Evolutionary conservation across 2,888 invertebrate species (phyloP), one percentile per base, ranked within the genome.

Genomic region (Pediacus dermestoides): DNA sequence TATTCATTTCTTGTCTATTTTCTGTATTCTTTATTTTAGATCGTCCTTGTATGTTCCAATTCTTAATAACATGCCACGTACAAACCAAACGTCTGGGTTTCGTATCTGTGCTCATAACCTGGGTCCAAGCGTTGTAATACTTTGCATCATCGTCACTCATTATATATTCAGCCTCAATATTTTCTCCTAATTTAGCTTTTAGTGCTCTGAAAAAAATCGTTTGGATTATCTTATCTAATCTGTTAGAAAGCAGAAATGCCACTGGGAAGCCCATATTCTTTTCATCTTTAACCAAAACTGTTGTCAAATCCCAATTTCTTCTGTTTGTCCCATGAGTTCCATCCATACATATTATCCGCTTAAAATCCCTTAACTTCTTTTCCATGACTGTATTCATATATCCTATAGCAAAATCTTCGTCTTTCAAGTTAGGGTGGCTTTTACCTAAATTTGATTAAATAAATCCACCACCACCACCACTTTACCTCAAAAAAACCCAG

Each of bases 121-220:
- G 37, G 1, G 35, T 16, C 41, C 38, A 48, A 15, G 35, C 44
- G 25, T 47, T 45, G 22, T 40, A 41, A 22, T 50, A 49, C 25
- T 51, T 49, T 9, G 38, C 23, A 33, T 47, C 50, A 11, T 50
- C 47, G 35, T 48, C 45, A 4, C 25, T 48, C 46, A 46, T 51
- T 12, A 51, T 35, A 32, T 46, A 48, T 11, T 45, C 34, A 4
- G 37, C 14, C 7, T 35, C 8, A 11, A 48, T 2, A 3, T 15
- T 32, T 16, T 30, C 31, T 18, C 31, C 25, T 16, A 46, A 18
- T 34, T 37, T 46, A 3, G 33, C 16, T 27, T 16, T 15, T n/a
- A 50, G 18, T n/a, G 44, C 48, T 4, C 23, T 12, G 16, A 43
- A 46, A 55, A 58, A 48, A 27, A 45, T 23, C 30, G 45, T 42